These are phyloP conservation scores for Monopterus albus DNA, from an alignment of 2,113 vertebrate genomes.

Conservation along the genomic window DNA sequence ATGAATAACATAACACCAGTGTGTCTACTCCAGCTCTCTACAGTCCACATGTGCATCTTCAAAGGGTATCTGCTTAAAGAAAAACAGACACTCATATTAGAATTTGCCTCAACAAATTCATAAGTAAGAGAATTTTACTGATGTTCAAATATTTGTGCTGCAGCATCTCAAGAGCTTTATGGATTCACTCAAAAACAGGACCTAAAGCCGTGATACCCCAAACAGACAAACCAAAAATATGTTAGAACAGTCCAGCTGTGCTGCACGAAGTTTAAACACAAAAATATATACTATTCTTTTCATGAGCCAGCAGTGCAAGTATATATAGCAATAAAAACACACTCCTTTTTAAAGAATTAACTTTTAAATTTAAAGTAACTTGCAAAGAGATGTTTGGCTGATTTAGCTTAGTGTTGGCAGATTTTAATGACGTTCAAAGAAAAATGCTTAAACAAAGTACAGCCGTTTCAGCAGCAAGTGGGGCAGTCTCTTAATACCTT, in stretches of 20 bases:
- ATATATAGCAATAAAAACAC: background rate
- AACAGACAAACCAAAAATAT: conserved; percentile 51
- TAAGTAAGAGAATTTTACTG: conserved; percentile 68
- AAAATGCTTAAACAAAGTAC: conserved; percentile 22
- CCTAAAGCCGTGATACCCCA: conserved; percentile 6
- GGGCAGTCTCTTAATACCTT: no score
- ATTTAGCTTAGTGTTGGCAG: background rate
- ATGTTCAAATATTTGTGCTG: conserved; percentile 78
- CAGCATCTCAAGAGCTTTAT: conserved; percentile 52
- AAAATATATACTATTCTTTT: conserved; percentile 16
- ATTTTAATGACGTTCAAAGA: conserved; percentile 21
- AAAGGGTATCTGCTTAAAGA: conserved; percentile 70
- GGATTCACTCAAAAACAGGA: conserved; percentile 60
- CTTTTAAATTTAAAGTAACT: background rate
- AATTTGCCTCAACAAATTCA: conserved; percentile 66
- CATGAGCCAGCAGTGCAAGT: background rate
- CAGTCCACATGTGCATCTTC: conserved; percentile 46
- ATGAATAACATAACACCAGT: conserved; percentile 40
- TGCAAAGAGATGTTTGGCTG: conserved; percentile 1
- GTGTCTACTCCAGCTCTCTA: background rate
- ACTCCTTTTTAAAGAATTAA: background rate
- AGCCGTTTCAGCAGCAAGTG: conserved; percentile 29
- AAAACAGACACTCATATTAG: conserved; percentile 68
- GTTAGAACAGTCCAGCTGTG: background rate
- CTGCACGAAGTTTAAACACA: background rate